These are phyloP conservation scores for Apolygus lucorum DNA, from an alignment of 1,140 invertebrate genomes.

Conservation along the genomic window DNA sequence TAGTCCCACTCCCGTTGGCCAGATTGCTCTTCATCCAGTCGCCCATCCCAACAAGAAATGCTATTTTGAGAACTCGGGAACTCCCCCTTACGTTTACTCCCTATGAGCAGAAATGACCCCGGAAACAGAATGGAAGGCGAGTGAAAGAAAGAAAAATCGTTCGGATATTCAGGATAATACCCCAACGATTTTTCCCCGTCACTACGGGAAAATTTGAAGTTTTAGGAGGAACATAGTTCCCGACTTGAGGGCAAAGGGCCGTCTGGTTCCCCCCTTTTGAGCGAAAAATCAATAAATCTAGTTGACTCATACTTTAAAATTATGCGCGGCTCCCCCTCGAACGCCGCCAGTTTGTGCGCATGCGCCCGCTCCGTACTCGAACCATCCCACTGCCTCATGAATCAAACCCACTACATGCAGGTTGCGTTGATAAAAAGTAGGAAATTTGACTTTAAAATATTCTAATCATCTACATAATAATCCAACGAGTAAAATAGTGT, in stretches of 20 bases:
- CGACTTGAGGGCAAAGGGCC: not conserved
- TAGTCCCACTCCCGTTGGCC: not conserved
- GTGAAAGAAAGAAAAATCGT: not conserved
- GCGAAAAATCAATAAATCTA: constrained; percentile 5
- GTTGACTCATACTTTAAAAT: not conserved
- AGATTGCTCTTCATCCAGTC: not conserved
- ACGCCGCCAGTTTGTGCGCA: no score
- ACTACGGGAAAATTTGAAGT: not conserved
- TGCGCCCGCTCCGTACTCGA: no score
- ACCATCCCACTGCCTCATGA: no score
- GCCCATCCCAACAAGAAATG: not conserved
- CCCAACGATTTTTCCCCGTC: not conserved
- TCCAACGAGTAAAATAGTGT: no score
- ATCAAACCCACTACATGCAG: no score
- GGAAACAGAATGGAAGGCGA: not conserved
- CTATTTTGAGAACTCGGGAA: not conserved
- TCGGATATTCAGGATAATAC: not conserved
- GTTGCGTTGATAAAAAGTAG: no score
- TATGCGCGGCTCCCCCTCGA: not conserved
- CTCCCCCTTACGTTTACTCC: not conserved
- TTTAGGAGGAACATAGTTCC: not conserved
- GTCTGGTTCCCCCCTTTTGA: not conserved
- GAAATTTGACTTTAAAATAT: no score
- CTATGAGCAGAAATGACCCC: not conserved
- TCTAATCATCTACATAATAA: no score